Evolutionary conservation across 2,113 vertebrate species (phyloP).

Genomic region (Leiothrix lutea): DNA sequence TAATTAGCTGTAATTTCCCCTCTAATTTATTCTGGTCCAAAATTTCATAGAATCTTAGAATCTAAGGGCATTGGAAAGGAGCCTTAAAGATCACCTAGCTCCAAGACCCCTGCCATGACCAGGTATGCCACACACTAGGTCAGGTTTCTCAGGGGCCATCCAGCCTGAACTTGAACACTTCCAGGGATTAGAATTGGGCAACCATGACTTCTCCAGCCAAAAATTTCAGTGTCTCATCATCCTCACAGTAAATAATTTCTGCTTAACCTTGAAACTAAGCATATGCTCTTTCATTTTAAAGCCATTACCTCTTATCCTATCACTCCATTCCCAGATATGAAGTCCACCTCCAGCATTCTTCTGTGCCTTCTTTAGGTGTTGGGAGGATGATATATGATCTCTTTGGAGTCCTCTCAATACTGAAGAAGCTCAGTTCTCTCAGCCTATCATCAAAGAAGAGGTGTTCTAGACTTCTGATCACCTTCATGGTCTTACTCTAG

Average conservation of each 20-base stretch:
- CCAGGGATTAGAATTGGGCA: neutral
- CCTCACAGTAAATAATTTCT: neutral
- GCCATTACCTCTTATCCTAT: neutral
- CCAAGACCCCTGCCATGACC: neutral
- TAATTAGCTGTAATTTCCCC: neutral
- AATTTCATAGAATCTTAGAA: neutral
- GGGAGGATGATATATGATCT: too few relatives aligned
- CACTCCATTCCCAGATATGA: neutral
- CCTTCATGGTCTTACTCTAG: neutral
- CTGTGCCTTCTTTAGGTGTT: neutral
- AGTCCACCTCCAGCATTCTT: neutral
- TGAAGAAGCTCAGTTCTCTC: neutral
- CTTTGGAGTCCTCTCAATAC: rapidly evolving
- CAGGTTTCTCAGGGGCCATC: neutral
- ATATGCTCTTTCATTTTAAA: neutral
- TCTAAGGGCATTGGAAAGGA: rapidly evolving
- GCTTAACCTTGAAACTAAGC: neutral
- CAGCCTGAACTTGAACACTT: neutral
- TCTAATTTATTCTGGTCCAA: neutral
- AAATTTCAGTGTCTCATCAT: neutral
- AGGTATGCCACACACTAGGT: neutral
- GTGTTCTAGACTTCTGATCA: too few relatives aligned
- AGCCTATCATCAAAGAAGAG: neutral
- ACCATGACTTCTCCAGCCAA: neutral
- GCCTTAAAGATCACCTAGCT: neutral